A percentile compares a stretch with the other conserved stretches of the same genome.
Conservation (phyloP, 2,797 vertebrate species). For the Bradypodion ventrale region DNA sequence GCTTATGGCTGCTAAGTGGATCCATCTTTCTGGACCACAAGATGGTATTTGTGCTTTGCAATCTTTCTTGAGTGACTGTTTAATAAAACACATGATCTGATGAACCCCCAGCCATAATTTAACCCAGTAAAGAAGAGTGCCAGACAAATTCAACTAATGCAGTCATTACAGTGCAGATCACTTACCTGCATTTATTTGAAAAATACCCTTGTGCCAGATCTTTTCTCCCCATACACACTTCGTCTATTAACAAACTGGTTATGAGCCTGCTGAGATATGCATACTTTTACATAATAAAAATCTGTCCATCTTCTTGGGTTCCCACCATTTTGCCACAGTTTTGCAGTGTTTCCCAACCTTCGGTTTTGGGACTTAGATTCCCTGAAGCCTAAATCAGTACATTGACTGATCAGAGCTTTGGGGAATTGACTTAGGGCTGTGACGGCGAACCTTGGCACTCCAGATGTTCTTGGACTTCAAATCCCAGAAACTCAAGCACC, state of each 20-base stretch:
- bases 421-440: too few relatives aligned
- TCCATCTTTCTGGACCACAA: conserved; percentile 61
- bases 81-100: conserved; percentile 58
- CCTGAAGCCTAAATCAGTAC: too few relatives aligned
- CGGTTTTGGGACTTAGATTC: too few relatives aligned
- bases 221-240: conserved; percentile 31
- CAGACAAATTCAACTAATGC: conserved; percentile 58
- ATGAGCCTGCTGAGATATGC: conserved; percentile 38
- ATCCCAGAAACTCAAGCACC: too few relatives aligned
- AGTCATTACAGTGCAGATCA: conserved; percentile 52
- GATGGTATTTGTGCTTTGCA: conserved; percentile 50
- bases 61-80: conserved; percentile 52
- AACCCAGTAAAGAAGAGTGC: conserved; percentile 46
- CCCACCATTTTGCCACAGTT: not conserved
- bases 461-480: too few relatives aligned
- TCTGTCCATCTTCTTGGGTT: not conserved
- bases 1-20: conserved; percentile 48
- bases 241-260: conserved; percentile 43
- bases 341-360: too few relatives aligned
- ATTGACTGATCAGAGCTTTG: too few relatives aligned
- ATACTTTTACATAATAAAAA: conserved; percentile 8
- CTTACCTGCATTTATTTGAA: conserved; percentile 64
- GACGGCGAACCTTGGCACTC: too few relatives aligned
- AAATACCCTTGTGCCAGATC: conserved; percentile 63
- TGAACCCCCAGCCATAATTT: conserved; percentile 43